These are phyloP conservation scores for Penaeus vannamei DNA, from an alignment of 1,140 invertebrate species.

Conservation along the genomic window DNA sequence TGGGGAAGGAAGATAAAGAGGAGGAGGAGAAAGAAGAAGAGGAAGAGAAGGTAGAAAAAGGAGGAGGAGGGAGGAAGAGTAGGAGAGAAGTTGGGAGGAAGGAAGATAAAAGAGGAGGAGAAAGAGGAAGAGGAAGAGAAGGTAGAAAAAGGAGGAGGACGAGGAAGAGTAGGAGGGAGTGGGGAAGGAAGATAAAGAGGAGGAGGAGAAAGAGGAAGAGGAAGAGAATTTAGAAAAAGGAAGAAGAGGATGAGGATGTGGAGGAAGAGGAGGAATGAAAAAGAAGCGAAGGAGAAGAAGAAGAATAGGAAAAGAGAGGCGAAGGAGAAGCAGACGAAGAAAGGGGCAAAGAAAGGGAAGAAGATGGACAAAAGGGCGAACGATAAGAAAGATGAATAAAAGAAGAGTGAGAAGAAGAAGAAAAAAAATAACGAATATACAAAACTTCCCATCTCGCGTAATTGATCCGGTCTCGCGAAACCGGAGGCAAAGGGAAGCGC, in stretches of 20 bases:
- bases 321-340: neutral
- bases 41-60: conserved; percentile 7
- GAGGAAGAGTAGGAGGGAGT: conserved; percentile 3
- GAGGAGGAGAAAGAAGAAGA: neutral
- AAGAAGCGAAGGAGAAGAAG: neutral
- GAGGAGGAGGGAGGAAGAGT: neutral
- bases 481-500: too few species aligned
- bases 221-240: too few species aligned
- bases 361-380: neutral
- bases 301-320: neutral
- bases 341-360: neutral
- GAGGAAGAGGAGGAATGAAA: neutral
- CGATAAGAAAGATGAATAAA: neutral
- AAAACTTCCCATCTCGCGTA: too few species aligned
- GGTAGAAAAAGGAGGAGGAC: neutral
- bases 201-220: conserved; percentile 9
- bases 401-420: neutral
- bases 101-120: neutral
- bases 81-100: too few species aligned
- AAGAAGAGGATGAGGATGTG: neutral
- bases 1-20: neutral
- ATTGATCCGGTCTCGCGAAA: too few species aligned
- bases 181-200: neutral
- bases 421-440: neutral
- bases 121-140: neutral